Base-by-base conservation (phyloP, 1,140 invertebrate genomes). In the Leptinotarsa defecta region DNA sequence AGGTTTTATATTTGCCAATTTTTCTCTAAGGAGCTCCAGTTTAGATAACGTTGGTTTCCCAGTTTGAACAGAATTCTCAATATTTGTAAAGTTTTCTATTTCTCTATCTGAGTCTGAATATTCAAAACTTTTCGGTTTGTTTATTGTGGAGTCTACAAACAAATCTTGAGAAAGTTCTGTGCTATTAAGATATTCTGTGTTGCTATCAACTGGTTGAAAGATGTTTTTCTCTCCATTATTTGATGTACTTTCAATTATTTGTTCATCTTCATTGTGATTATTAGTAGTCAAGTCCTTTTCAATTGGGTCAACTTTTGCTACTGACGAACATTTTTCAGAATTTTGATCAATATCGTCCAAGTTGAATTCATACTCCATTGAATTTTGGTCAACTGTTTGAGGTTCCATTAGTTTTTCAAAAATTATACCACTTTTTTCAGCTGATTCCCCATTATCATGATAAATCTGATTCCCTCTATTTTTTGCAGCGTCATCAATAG, bases 1-100 rank as follows among this genome's bases (percentile, higher is more conserved):
- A 6, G 91, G 90, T 77, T 86, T 86, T 0, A 83, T 67, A 73
- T 85, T 86, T 52, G 77, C 74, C 20, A 82, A 34, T 71, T 77
- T 78, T 64, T 83, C 80, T 74, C 74, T 83, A 1, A 83, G 48
- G n/a, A 83, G 20, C 6, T 83, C 74, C 19, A 78, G n/a, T 78
- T 78, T 78, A 49, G 71, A 78, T 63, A 78, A 72, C 20, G 63
- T 34, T 74, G 63, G 68, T 48, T 74, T 73, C 13, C 74, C 67
- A 24, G 19, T 27, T 43, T 63, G 4, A 17, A 49, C 17, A 43
- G 34, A 43, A 17, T 27, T 63, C 17, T n/a, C 49, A 20, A 67
- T 68, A 11, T 72, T 62, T 22, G 48, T 68, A 74, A 75, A 75
- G 72, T 72, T 76, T 72, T 79, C 78, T 70, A 75, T 79, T 78